Conservation (phyloP, 2,888 invertebrate species). For the Dendrolimus pini region DNA sequence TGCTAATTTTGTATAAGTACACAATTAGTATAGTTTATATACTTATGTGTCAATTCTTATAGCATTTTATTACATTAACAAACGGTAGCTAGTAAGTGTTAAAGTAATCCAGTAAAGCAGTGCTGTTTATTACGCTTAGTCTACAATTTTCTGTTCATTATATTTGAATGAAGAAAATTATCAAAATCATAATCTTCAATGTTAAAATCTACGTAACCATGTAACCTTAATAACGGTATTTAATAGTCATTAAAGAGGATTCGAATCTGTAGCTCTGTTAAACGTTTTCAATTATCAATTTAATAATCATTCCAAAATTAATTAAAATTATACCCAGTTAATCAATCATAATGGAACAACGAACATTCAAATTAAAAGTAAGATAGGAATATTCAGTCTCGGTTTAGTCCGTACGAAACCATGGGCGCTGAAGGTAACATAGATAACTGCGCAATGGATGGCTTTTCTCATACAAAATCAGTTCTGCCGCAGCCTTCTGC, state of each 20-base stretch:
- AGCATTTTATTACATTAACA: conserved; percentile 76
- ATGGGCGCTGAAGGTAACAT: no score
- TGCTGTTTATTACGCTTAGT: conserved; percentile 58
- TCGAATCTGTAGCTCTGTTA: neutral
- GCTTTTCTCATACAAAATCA: no score
- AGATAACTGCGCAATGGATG: no score
- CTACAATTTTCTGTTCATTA: conserved; percentile 30
- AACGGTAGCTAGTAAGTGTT: conserved; percentile 74
- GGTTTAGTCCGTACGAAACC: no score
- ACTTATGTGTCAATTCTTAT: conserved; percentile 78
- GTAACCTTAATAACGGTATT: conserved; percentile 14
- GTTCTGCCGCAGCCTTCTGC: no score
- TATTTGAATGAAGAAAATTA: neutral
- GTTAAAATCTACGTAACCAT: conserved; percentile 18
- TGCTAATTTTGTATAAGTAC: conserved; percentile 75
- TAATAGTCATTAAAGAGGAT: conserved; percentile 10
- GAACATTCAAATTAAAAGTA: conserved; percentile 43
- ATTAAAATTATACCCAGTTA: conserved; percentile 28
- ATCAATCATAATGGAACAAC: conserved; percentile 47
- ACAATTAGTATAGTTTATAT: conserved; percentile 78
- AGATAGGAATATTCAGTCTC: neutral
- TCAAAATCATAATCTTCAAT: conserved; percentile 16
- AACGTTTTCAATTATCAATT: conserved; percentile 1
- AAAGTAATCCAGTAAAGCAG: conserved; percentile 58
- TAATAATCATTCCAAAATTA: neutral